Conservation (phyloP, 2,113 vertebrate species). For the Saccopteryx leptura region DNA sequence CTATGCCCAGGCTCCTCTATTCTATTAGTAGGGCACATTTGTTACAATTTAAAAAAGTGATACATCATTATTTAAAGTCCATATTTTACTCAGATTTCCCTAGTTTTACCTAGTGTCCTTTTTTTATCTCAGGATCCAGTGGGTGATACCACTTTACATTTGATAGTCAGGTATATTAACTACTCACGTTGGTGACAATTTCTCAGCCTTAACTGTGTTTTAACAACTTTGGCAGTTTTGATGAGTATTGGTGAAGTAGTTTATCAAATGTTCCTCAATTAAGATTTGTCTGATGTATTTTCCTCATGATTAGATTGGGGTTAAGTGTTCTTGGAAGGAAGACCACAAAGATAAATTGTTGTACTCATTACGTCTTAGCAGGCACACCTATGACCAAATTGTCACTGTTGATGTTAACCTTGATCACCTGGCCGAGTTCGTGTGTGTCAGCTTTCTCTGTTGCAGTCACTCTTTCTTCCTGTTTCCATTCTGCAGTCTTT, state of each 20-base stretch:
- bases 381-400: rapidly evolving
- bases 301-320: neutral
- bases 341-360: neutral
- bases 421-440: neutral
- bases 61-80: neutral
- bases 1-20: neutral
- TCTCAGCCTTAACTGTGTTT: neutral
- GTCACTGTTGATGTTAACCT: neutral
- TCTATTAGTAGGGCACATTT: neutral
- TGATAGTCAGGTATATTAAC: neutral
- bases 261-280: neutral
- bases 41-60: neutral
- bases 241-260: neutral
- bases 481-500: neutral
- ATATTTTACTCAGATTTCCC: neutral
- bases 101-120: neutral
- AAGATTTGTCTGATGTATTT: neutral
- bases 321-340: neutral
- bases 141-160: neutral
- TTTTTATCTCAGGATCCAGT: neutral
- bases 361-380: neutral
- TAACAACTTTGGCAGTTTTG: neutral
- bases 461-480: neutral
- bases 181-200: neutral
- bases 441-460: neutral